These are phyloP conservation scores for Oryzias melastigma DNA, from an alignment of 2,113 vertebrate species.

Conservation along the genomic window DNA sequence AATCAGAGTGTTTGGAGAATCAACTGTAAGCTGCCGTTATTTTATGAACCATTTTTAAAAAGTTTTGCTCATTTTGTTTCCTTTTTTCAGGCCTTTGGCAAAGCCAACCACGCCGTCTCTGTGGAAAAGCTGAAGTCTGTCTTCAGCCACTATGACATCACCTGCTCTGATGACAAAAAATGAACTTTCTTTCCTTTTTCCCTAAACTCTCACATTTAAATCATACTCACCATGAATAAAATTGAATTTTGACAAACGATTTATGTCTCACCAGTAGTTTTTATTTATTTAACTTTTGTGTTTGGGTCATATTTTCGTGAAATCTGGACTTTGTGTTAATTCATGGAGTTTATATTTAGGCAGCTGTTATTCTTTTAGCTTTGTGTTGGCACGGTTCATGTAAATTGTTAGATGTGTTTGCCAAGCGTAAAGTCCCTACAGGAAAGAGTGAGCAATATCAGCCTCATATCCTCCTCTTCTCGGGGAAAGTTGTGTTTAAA, in stretches of 20 bases:
- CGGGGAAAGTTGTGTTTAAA: slow-evolving; percentile 40
- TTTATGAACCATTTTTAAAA: background rate
- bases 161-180: slow-evolving; percentile 85
- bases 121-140: slow-evolving; percentile 81
- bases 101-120: slow-evolving; percentile 87
- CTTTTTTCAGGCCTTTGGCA: slow-evolving; percentile 83
- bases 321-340: too few relatives aligned
- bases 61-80: background rate
- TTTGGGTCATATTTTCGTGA: too few relatives aligned
- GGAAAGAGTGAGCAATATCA: slow-evolving; percentile 43
- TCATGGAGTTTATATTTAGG: too few relatives aligned
- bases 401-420: slow-evolving; percentile 8
- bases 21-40: slow-evolving; percentile 77
- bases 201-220: too few relatives aligned
- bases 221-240: too few relatives aligned
- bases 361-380: background rate
- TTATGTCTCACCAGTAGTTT: too few relatives aligned
- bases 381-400: background rate
- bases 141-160: slow-evolving; percentile 84
- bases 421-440: slow-evolving; percentile 59
- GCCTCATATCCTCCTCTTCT: slow-evolving; percentile 55
- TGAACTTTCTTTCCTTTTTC: slow-evolving; percentile 17
- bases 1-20: slow-evolving; percentile 85
- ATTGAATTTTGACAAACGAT: too few relatives aligned
- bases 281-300: too few relatives aligned